phyloP scores from a whole-genome alignment of 2,113 vertebrate species.

The Alethe castanea region DNA sequence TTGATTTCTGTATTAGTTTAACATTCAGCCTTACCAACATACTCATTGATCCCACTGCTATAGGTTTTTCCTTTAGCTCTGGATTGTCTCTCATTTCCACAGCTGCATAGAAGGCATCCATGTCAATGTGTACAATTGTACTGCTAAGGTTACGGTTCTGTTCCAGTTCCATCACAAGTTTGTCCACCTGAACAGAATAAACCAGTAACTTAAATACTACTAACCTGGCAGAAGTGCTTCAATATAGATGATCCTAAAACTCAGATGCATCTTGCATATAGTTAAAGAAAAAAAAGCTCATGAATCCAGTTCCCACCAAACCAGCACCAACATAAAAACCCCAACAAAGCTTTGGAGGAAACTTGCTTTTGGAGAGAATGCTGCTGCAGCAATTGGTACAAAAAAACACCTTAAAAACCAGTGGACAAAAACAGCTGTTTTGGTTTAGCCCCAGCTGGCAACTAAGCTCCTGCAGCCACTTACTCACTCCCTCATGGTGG shows the following conservation, averaged over 20 bases:
- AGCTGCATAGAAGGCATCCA: constrained; percentile 98
- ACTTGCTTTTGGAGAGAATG: neutral
- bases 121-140: constrained; percentile 93
- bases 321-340: rapidly evolving
- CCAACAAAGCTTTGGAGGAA: neutral
- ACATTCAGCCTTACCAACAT: constrained; percentile 85
- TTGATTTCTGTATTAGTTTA: neutral
- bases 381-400: neutral
- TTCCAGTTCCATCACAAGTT: constrained; percentile 78
- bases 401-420: rapidly evolving
- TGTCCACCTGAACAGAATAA: constrained; percentile 79
- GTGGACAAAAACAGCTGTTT: neutral
- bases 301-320: neutral
- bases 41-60: constrained; percentile 93
- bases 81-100: constrained; percentile 95
- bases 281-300: neutral
- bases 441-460: neutral
- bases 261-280: neutral
- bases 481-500: neutral
- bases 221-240: neutral
- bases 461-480: neutral
- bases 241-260: neutral
- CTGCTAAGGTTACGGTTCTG: constrained; percentile 81
- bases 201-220: neutral
- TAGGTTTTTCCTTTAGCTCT: constrained; percentile 88